Base-by-base conservation (phyloP, 1,140 invertebrate genomes). In the Melipona quadrifasciata region DNA sequence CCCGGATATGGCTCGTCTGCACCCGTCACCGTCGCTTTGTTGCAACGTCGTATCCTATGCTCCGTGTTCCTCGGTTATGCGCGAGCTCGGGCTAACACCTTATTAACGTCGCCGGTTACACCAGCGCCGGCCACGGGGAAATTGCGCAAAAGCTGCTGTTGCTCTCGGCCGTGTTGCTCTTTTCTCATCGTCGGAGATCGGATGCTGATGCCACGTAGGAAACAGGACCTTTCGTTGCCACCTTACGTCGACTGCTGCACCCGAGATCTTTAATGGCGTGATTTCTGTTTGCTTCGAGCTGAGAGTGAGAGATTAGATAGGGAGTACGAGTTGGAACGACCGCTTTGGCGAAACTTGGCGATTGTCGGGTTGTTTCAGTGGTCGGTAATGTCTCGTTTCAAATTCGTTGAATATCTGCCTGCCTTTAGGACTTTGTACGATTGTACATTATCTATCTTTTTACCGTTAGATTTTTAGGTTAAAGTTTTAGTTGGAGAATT, bases 1-100 rank as follows among this genome's bases (percentile, higher is more conserved):
- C 91, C 92, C 91, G 92, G 91, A 93, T 93, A 93, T 91, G 92
- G 90, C 91, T 92, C 91, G 93, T 91, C 90, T 88, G 89, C 90
- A 89, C 89, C 88, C 86, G 88, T 93, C 92, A 91, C 89, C 86
- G 90, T 87, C 77, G 87, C 90, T 91, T 92, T 90, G 92, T 90
- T 89, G 88, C 86, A 90, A 91, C 90, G n/a, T 65, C 85, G 85
- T 90, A 90, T 90, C 79, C 82, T 88, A 84, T 86, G 89, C 86
- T 82, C 68, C 80, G 80, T 83, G 86, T 90, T 90, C 86, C 86
- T 83, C 88, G 88, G 87, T 89, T 89, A 90, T 87, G 87, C 87
- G 88, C 90, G 80, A 83, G 74, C 77, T 70, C 21, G 64, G 77
- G 81, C 79, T 90, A 89, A 90, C 88, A 89, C 89, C 89, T 90